Percentiles rank a stretch among this genome's conserved stretches.
Evolutionary conservation across 2,113 vertebrate genomes (phyloP).

Genomic region (Coreoperca whiteheadi): DNA sequence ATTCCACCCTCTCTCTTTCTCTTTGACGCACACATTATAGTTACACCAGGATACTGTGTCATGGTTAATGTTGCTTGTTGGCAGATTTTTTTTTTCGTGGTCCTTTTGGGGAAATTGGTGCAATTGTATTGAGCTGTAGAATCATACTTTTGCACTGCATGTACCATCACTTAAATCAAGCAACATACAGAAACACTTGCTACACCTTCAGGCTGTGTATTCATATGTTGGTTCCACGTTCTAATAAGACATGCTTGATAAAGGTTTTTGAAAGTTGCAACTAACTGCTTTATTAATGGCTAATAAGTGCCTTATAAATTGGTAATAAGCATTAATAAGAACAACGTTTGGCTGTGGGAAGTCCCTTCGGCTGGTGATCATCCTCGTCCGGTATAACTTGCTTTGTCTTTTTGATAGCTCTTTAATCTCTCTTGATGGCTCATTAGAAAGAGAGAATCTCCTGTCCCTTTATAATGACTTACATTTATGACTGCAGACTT

Average conservation of each 20-base stretch:
- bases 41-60: not conserved
- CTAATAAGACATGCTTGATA: not conserved
- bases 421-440: not conserved
- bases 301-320: not conserved
- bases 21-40: not conserved
- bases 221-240: not conserved
- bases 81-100: not conserved
- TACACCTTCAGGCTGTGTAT: not conserved
- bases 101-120: not conserved
- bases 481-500: slow-evolving; percentile 4
- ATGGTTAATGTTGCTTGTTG: slow-evolving; percentile 1
- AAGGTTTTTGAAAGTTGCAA: not conserved
- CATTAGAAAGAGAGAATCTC: slow-evolving; percentile 21
- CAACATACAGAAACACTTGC: not conserved
- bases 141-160: not conserved
- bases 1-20: slow-evolving; percentile 4
- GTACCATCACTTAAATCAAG: not conserved
- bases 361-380: not conserved
- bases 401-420: not conserved
- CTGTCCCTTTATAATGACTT: not conserved
- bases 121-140: not conserved
- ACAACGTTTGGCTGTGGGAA: not conserved
- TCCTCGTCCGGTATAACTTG: not conserved
- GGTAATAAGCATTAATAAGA: not conserved
- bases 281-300: not conserved